Evolutionary conservation across 1,140 invertebrate genomes (phyloP), one percentile per base, ranked within the genome.

Genomic region (Rhagoletis pomonella): DNA sequence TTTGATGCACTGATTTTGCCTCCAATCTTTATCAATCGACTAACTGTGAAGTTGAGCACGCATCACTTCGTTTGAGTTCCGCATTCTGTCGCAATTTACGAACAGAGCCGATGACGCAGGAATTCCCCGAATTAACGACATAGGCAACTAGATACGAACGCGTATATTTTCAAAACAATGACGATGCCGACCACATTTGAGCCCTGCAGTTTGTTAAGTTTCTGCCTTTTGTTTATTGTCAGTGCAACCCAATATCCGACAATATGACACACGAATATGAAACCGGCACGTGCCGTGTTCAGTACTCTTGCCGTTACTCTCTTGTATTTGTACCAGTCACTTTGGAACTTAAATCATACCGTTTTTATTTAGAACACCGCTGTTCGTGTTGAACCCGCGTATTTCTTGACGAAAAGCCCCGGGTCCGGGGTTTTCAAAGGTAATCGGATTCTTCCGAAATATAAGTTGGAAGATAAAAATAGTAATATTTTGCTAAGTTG

Each of bases 61-160:
- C 29, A 39, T 7, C 4, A 67, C 64, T 39, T 67, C 64, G 64
- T 67, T 67, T 10, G 29, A 67, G 39, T 29, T 67, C 64, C 73
- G 50, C 50, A 81, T 81, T 29, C 47, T 81, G 47, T 55, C 50
- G 73, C 50, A 50, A 19, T 42, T 55, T 50, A 44, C 69, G 69
- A 73, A 73, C 44, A 73, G 42, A 14, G 44, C 42, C 69, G 29
- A 73, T 6, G 42, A 4, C 14, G 47, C 6, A 50, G 44, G 73
- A 58, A 81, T 73, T 73, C 67, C 67, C 67, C 67, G 67, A 73
- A 47, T 73, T 73, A 47, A 50, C 73, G 73, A 81, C 73, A 55
- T 55, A 14, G 55, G 55, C 4, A 4, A 73, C 3, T 44, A 73
- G n/a, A 50, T 42, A 55, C 44, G 14, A 19, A 58, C 47, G 14